phyloP scores from a whole-genome alignment of 2,797 vertebrate species.

The Periparus ater region DNA sequence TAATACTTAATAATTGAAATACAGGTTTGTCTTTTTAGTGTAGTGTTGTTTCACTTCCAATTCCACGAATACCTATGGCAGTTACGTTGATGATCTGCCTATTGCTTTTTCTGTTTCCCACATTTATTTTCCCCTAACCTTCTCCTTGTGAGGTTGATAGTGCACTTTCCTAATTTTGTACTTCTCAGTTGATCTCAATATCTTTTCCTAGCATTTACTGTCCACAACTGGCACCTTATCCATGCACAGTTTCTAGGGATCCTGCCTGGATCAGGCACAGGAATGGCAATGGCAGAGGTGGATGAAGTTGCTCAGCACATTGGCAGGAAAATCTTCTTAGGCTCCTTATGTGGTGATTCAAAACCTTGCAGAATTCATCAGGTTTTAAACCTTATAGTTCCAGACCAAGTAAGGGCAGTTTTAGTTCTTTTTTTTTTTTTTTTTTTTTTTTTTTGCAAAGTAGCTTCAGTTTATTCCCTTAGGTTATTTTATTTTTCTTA shows the following conservation, averaged over 20 bases:
- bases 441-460: background rate
- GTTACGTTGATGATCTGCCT: background rate
- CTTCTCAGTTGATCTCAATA: rapidly evolving
- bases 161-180: background rate
- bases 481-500: slow-evolving; percentile 25
- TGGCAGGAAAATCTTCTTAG: background rate
- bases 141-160: background rate
- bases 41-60: background rate
- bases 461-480: background rate
- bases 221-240: background rate
- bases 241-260: background rate
- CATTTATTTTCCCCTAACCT: background rate
- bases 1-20: background rate
- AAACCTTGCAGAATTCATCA: background rate
- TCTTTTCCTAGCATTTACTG: background rate
- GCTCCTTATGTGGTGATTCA: background rate
- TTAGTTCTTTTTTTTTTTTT: background rate
- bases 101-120: background rate
- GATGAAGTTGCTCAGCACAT: background rate
- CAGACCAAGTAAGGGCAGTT: background rate
- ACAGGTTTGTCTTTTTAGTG: background rate
- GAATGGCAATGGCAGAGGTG: background rate
- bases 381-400: background rate
- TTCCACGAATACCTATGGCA: background rate
- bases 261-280: background rate